Base-by-base conservation (phyloP, 2,888 invertebrate genomes). In the Drosophila mulleri region DNA sequence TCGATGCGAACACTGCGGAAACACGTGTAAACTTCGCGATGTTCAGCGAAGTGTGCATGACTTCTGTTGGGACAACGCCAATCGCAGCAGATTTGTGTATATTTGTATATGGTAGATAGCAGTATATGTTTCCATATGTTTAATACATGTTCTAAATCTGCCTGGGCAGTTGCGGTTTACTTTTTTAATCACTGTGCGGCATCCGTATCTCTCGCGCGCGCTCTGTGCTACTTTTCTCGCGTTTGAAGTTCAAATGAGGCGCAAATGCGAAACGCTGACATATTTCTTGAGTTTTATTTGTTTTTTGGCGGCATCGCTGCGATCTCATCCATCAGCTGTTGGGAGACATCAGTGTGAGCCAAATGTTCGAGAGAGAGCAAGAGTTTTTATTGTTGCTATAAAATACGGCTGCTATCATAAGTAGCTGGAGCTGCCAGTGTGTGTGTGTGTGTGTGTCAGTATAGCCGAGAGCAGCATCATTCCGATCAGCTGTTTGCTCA, bases 201-300 rank as follows among this genome's bases (percentile, higher is more conserved):
- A 83, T 78, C 69, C 77, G 82, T 73, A 79, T 89, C 67, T 81
- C 67, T 67, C 35, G 6, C 69, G 6, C 69, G 29, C 64, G 67
- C 57, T 75, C 54, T 75, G 84, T 89, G 89, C 82, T 87, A 77
- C 89, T 87, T 89, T 89, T 89, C 84, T 82, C 84, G 88, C 84
- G 84, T 79, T 84, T 89, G 84, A 89, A 89, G 77, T 84, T 89
- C 82, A 89, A 84, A 89, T 84, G 84, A 87, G 74, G 80, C 75
- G 81, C 81, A 78, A 71, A 73, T 75, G 87, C 82, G 69, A 84
- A 89, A 50, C 57, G 72, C 62, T 74, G 68, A 81, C 78, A 76
- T 72, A 58, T 72, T 50, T 50, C 79, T 76, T 73, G 12, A 78
- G 73, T 26, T 47, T 44, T 42, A 39, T 42, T 23, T 44, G 12